A percentile compares a stretch with the other conserved stretches of the same genome.
Conservation (phyloP, 2,888 invertebrate genomes). For the Tortricodes alternella region DNA sequence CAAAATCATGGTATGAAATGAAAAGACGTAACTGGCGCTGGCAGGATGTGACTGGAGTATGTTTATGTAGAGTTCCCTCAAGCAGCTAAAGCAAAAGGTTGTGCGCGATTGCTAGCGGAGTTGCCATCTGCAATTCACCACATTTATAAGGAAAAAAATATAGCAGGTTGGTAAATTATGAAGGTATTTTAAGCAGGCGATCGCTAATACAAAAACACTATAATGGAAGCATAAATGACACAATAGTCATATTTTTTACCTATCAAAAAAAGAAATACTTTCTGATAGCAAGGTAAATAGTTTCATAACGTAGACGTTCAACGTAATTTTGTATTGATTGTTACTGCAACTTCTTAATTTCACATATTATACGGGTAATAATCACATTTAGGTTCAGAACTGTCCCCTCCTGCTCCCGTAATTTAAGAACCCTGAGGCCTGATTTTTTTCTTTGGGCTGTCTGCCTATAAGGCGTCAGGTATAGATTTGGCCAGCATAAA, state of each 20-base stretch:
- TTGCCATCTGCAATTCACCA: conserved; percentile 47
- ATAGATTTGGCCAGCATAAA: too few relatives aligned
- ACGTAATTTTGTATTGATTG: too few relatives aligned
- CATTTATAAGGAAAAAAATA: conserved; percentile 31
- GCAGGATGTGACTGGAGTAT: conserved; percentile 21
- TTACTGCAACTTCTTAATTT: too few relatives aligned
- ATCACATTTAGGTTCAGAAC: too few relatives aligned
- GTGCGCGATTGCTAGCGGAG: conserved; percentile 47
- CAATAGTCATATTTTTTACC: conserved; percentile 1
- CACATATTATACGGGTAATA: too few relatives aligned
- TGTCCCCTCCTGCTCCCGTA: too few relatives aligned
- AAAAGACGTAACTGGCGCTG: conserved; percentile 18
- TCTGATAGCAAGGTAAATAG: not conserved
- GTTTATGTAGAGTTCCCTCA: conserved; percentile 59
- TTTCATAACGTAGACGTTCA: not conserved
- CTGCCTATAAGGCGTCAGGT: too few relatives aligned
- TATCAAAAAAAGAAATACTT: conserved; percentile 3
- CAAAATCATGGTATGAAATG: conserved; percentile 6
- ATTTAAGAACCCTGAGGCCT: too few relatives aligned
- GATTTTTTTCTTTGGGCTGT: too few relatives aligned
- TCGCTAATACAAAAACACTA: conserved; percentile 3
- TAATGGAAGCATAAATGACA: conserved; percentile 9
- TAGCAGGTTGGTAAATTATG: too few relatives aligned
- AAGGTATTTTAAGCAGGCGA: not conserved
- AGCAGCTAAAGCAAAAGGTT: conserved; percentile 60